Evolutionary conservation across 1,140 invertebrate species (phyloP), one percentile per base, ranked within the genome.

Genomic region (Bicyclus anynana): DNA sequence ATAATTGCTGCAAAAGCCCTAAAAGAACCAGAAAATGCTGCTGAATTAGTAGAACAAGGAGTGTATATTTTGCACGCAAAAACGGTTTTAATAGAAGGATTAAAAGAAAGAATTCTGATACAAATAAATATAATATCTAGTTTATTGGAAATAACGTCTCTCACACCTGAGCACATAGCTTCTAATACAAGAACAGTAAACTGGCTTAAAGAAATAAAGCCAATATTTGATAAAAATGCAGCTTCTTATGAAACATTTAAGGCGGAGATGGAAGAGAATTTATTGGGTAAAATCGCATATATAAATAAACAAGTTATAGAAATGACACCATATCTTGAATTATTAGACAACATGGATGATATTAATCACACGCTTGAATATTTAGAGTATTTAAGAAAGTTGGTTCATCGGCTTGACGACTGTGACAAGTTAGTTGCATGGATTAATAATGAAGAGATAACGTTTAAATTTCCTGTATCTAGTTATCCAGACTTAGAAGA

Each of bases 401-500:
- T 97, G 51, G 91, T 95, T 46, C 92, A 93, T 61, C 90, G 93
- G 67, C 84, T 98, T n/a, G 90, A 92, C 63, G 92, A 93, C 47
- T 93, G 95, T 60, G 91, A 94, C 63, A 91, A 93, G 60, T 90
- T 93, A 65, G 93, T 96, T 17, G 73, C 89, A 3, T 97, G 95
- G 96, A 96, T 98, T 35, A 97, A 97, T 85, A 93, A 94, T 69
- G 96, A 98, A 90, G 96, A 98, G 91, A 87, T 87, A 7, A 90
- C 97, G 2, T 96, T 97, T 69, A 95, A 96, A 76, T 94, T 96
- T 73, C 93, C 94, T 1, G 68, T 92, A 37, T 93, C 93, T 0
- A 79, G 87, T 26, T 98, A 94, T 84, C 91, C 93, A 4, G 93
- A 94, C 59, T 90, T 97, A 21, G 93, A 94, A 61, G 93, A 96